phyloP scores from a whole-genome alignment of 2,113 vertebrate species.

The Epinephelus moara region DNA sequence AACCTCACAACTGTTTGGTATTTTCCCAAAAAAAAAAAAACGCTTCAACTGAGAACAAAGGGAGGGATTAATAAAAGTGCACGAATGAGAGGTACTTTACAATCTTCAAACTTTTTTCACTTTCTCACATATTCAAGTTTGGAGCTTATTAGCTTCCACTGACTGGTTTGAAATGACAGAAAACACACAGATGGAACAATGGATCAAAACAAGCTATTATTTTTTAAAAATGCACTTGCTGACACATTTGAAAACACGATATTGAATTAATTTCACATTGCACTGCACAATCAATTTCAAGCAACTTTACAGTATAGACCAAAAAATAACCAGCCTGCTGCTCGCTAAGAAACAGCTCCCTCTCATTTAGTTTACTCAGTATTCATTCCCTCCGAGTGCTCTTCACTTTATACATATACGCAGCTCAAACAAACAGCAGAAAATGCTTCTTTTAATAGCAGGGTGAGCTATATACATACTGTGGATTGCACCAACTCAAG shows the following conservation, averaged over 20 bases:
- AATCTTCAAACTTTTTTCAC: not conserved
- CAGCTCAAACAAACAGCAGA: conserved; percentile 38
- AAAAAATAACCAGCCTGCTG: conserved; percentile 19
- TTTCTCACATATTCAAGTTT: conserved; percentile 27
- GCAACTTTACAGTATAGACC: conserved; percentile 62
- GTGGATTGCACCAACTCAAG: conserved; percentile 40
- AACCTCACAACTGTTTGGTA: conserved; percentile 20
- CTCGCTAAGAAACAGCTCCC: not conserved
- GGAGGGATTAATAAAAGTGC: conserved; percentile 35
- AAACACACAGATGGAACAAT: conserved; percentile 36
- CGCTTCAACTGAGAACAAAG: conserved; percentile 21
- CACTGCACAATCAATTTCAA: conserved; percentile 68
- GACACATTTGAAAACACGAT: conserved; percentile 68
- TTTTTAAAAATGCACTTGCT: conserved; percentile 27
- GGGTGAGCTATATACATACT: conserved; percentile 48
- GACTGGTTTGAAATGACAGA: conserved; percentile 43
- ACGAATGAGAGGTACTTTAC: conserved; percentile 28
- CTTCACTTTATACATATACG: conserved; percentile 38
- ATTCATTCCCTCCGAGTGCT: conserved; percentile 34
- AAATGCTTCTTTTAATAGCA: conserved; percentile 54
- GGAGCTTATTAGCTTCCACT: conserved; percentile 27
- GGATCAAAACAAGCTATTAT: conserved; percentile 44
- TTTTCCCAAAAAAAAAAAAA: conserved; percentile 1
- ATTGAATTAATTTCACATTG: conserved; percentile 64
- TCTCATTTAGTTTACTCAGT: conserved; percentile 35